These are phyloP conservation scores for Chironomus tepperi DNA, from an alignment of 1,140 invertebrate species.

Conservation along the genomic window DNA sequence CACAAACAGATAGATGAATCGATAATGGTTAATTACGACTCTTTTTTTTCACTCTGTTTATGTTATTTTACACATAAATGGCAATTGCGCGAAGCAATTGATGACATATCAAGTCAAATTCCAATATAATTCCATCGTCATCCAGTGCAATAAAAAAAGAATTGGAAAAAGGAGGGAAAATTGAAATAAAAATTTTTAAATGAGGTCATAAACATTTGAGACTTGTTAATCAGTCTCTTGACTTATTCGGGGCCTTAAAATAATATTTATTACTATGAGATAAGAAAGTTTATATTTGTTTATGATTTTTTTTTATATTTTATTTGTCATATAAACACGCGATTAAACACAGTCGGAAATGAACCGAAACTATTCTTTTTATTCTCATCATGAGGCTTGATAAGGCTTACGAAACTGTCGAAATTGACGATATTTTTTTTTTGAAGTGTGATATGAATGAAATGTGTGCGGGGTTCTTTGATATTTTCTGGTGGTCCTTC, in stretches of 20 bases:
- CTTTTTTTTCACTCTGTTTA: neutral
- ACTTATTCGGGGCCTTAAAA: conserved; percentile 14
- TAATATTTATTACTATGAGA: conserved; percentile 16
- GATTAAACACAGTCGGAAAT: conserved; percentile 10
- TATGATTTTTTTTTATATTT: no score
- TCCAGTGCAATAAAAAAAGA: no score
- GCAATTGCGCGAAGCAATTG: neutral
- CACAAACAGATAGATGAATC: no score
- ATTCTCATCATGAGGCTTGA: neutral
- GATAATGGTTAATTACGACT: no score
- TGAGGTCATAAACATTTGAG: conserved; percentile 21
- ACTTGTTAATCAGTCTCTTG: conserved; percentile 19
- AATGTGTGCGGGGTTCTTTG: neutral
- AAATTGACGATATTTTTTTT: neutral
- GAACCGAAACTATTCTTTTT: neutral
- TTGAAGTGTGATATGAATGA: neutral
- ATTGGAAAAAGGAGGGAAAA: neutral
- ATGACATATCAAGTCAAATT: neutral
- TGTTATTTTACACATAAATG: no score
- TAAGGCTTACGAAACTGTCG: no score
- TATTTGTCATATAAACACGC: neutral
- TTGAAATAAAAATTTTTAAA: neutral
- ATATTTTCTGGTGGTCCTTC: no score
- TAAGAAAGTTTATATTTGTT: conserved; percentile 1
- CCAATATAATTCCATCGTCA: no score